These are phyloP conservation scores for Pycnomerus fuliginosus DNA, from an alignment of 2,888 invertebrate species.

Conservation along the genomic window DNA sequence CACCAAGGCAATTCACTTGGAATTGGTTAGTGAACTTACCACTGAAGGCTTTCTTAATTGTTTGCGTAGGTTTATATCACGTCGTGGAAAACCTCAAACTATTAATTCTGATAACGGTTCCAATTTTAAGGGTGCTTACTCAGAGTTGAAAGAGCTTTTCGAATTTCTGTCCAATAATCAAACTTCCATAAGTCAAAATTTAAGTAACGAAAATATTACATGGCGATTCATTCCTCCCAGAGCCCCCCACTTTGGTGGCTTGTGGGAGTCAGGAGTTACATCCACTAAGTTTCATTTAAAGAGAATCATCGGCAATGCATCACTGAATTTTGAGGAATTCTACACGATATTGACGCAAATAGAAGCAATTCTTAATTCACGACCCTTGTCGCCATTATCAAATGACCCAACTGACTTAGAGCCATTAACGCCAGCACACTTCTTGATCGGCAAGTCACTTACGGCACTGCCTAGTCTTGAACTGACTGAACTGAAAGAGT, in stretches of 20 bases:
- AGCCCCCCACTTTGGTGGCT: background rate
- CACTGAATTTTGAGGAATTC: conserved; percentile 4
- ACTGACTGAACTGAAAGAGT: too few relatives aligned
- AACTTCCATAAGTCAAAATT: too few relatives aligned
- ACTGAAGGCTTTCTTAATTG: background rate
- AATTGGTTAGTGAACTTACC: background rate
- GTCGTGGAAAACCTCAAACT: background rate
- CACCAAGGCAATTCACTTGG: background rate
- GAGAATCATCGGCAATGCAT: background rate
- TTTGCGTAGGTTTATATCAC: background rate
- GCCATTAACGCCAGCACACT: background rate
- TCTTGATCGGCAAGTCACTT: background rate
- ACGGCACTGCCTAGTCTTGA: too few relatives aligned
- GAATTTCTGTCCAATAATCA: background rate
- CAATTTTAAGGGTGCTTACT: conserved; percentile 4
- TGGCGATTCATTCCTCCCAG: conserved; percentile 3
- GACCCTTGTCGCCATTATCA: conserved; percentile 1
- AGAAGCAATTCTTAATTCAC: conserved; percentile 1
- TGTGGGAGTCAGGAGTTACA: too few relatives aligned
- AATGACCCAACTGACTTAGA: background rate
- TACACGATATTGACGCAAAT: conserved; percentile 2
- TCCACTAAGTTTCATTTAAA: background rate
- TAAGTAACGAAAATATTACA: too few relatives aligned
- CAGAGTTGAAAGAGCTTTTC: background rate
- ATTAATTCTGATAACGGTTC: conserved; percentile 4